These are phyloP conservation scores for Pristionchus fissidentatus DNA, from an alignment of 2,888 invertebrate genomes.

Conservation along the genomic window DNA sequence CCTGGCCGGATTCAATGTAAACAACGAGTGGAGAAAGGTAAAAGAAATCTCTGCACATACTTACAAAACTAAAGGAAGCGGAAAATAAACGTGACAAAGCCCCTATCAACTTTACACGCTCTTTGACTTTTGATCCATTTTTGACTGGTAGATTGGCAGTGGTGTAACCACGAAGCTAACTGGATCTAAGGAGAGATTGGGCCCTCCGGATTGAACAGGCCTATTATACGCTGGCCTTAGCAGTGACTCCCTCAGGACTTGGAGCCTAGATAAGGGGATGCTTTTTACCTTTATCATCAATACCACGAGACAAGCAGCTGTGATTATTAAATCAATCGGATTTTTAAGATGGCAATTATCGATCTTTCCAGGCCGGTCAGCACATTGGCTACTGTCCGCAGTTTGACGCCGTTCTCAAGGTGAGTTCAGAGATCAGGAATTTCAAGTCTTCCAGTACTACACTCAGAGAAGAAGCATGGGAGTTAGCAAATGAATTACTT, in stretches of 20 bases:
- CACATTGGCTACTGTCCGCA: slow-evolving; percentile 84
- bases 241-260: too few species aligned
- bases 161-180: too few species aligned
- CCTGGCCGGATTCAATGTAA: slow-evolving; percentile 66
- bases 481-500: neutral
- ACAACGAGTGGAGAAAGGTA: slow-evolving; percentile 64
- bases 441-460: neutral
- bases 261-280: too few species aligned
- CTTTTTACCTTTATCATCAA: too few species aligned
- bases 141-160: neutral
- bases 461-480: neutral
- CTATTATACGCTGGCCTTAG: too few species aligned
- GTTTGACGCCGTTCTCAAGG: slow-evolving; percentile 83
- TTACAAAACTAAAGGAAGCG: too few species aligned
- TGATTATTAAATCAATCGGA: neutral
- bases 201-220: too few species aligned
- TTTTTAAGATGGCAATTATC: slow-evolving; percentile 8
- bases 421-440: neutral
- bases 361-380: slow-evolving; percentile 57
- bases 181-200: too few species aligned
- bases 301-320: too few species aligned
- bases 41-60: too few species aligned
- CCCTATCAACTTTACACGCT: too few species aligned
- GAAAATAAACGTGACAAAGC: neutral
- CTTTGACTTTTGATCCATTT: neutral